phyloP scores from a whole-genome alignment of 2,113 vertebrate genomes.

The Spermophilus dauricus region DNA sequence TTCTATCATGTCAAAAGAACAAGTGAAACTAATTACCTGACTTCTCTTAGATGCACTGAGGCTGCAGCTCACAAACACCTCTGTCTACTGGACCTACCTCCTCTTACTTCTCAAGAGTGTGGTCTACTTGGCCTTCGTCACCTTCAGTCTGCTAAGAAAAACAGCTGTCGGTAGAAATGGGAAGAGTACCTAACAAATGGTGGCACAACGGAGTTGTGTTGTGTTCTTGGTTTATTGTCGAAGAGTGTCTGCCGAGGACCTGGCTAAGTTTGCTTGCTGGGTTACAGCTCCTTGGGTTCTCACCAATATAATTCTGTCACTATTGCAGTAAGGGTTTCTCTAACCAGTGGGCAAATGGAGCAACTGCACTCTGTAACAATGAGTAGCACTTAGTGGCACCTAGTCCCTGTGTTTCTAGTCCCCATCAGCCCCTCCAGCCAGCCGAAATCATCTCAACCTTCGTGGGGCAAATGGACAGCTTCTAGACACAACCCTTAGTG shows the following conservation, averaged over 20 bases:
- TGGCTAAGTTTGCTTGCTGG: neutral
- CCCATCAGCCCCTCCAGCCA: neutral
- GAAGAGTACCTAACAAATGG: neutral
- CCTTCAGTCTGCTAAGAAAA: conserved; percentile 75
- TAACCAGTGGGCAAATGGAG: neutral
- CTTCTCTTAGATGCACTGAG: conserved; percentile 10
- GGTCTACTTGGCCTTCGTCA: conserved; percentile 70
- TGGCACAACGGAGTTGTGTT: neutral
- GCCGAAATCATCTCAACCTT: rapidly evolving
- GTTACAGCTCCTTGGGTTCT: neutral
- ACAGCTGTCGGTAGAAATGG: neutral
- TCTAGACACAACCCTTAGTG: rapidly evolving
- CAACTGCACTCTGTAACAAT: neutral
- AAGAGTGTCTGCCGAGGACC: neutral
- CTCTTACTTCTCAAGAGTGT: conserved; percentile 86
- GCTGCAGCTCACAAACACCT: conserved; percentile 78
- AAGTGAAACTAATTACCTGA: neutral
- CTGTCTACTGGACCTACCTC: conserved; percentile 84
- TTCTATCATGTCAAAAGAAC: neutral
- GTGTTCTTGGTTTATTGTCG: neutral
- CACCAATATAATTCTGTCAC: neutral
- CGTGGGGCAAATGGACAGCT: neutral
- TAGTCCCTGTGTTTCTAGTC: rapidly evolving
- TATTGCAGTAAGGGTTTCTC: neutral
- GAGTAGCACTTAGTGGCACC: rapidly evolving